Base-by-base conservation (phyloP, 2,797 vertebrate genomes). In the Macropodus opercularis region DNA sequence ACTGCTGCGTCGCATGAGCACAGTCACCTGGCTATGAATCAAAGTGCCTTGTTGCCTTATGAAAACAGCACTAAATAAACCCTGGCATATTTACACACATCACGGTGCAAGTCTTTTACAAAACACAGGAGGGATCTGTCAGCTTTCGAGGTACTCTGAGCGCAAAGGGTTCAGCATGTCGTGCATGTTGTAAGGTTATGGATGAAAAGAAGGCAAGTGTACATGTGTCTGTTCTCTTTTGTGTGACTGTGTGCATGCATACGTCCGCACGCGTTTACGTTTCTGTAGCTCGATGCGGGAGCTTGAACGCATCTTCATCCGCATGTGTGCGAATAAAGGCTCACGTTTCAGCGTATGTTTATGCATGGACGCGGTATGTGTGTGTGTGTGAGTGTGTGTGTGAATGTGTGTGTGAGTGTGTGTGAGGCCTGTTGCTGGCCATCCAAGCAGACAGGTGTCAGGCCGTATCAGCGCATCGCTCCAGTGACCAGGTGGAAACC, bases 361-460 rank as follows among this genome's bases (percentile, higher is more conserved):
- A 31, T 46, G 40, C 74, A 38, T 8, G 7, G 41, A 35, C 42
- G 56, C 52, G 21, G 3, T 75, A 70, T 72, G 77, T 73, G 55
- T 73, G 76, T 50, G n/a, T 76, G 77, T 41, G 14, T 29, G 8
- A 38, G 39, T 73, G 40, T 9, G 36, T 56, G 35, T 50, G 27
- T 43, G 46, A 42, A 48, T 50, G 49, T 49, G 49, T 54, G 31
- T 56, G 38, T 63, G 15, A 58, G 26, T 72, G 61, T 44, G 40
- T 53, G 79, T 74, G 87, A 86, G 76, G 78, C 79, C 77, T 85
- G 80, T 84, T 84, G 80, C 79, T 75, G 79, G 80, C 85, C 87
- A 90, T 88, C 75, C 79, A 85, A 85, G 84, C 75, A 78, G 87
- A 89, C 89, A 90, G 89, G 85, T 90, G 89, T 89, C 89, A 81